Conservation (phyloP, 2,797 vertebrate genomes). For the Pseudocheirus occidentalis region DNA sequence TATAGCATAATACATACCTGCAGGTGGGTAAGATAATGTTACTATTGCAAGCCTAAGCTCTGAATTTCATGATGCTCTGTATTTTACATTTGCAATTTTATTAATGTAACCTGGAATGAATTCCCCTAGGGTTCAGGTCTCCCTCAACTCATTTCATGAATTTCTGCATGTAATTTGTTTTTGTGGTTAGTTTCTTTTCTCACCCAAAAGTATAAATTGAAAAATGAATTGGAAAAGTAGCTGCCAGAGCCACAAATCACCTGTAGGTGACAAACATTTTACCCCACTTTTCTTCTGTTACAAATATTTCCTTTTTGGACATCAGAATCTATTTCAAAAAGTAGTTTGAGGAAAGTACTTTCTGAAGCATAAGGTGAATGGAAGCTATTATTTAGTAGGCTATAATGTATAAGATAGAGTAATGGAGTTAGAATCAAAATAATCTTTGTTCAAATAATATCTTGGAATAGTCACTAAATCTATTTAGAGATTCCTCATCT, state of each 20-base stretch:
- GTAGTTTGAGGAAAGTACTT: background rate
- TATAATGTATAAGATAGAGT: background rate
- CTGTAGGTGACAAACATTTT: background rate
- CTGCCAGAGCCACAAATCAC: background rate
- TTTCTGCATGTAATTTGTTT: slow-evolving; percentile 28
- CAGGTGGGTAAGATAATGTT: background rate
- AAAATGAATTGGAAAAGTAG: slow-evolving; percentile 27
- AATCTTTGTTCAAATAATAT: background rate
- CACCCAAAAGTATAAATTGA: background rate
- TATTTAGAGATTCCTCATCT: background rate
- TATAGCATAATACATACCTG: background rate
- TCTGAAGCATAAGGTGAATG: background rate
- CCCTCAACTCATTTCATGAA: slow-evolving; percentile 6
- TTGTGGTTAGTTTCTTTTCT: slow-evolving; percentile 8
- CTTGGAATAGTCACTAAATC: background rate
- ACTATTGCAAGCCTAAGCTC: background rate
- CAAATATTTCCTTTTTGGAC: background rate
- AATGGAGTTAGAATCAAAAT: background rate
- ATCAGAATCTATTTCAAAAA: background rate
- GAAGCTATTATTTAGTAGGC: background rate
- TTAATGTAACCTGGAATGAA: slow-evolving; percentile 24
- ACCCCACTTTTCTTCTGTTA: background rate
- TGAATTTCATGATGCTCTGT: background rate
- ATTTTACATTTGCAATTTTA: slow-evolving; percentile 40
- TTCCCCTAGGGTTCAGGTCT: background rate